Base-by-base conservation (phyloP, 2,797 vertebrate species). In the Coregonus suidteri region DNA sequence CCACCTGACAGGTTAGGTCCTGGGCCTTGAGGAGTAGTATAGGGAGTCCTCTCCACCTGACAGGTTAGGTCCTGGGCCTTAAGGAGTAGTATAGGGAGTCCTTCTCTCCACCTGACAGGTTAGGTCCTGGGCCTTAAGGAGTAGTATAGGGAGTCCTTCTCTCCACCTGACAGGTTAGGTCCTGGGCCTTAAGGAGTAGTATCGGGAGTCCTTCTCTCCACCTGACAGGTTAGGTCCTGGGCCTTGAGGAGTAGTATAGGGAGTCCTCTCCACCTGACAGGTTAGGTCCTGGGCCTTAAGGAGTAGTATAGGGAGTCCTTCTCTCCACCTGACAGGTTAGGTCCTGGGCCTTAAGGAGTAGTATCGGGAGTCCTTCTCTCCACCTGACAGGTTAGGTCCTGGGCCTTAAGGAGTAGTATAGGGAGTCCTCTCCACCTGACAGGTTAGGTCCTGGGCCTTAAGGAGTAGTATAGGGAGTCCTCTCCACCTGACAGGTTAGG, bases 401-500 rank as follows among this genome's bases (percentile, higher is more conserved):
- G 71, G 80, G 85, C 88, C 91, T 90, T 83, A 77, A 93, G 90
- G 90, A 91, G 87, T 85, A 84, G 82, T 74, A 68, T 25, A 25
- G 25, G 25, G 25, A 25, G 25, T 90, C 92, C 88, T 92, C 85
- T 90, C 94, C 92, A 94, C 93, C 93, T 92, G 89, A 91, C 91
- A 94, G 93, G 93, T 95, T 94, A 95, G 89, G 85, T 90, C 87
- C 59, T 71, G 71, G 80, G 85, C 88, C 91, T 90, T 83, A 77
- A 93, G 90, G 90, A 91, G 87, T 85, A 84, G 82, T 74, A 68
- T 25, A 25, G 25, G 25, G 25, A 25, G 25, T 90, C 92, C 88
- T 92, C 85, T 90, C 94, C 92, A 94, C 93, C 93, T 92, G 89
- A 91, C 91, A 94, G 93, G 93, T 95, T 94, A 95, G 89, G 85